Percentiles rank a stretch among this genome's conserved stretches.
phyloP scores from a whole-genome alignment of 2,113 vertebrate species.

The Butastur rufipennis region DNA sequence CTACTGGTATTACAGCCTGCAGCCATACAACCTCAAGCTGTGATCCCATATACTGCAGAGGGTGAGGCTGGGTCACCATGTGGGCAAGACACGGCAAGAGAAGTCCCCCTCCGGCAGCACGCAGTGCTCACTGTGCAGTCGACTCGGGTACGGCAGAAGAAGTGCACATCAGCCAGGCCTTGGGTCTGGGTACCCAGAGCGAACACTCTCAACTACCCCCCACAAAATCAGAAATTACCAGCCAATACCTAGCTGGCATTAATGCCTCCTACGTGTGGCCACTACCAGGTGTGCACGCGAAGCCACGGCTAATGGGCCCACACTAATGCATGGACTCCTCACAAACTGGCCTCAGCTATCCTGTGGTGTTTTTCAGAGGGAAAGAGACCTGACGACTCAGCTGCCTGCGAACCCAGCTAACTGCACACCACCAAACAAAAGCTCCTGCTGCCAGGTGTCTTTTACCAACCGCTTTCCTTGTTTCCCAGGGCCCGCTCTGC shows the following conservation, averaged over 20 bases:
- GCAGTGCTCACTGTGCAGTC: accelerated
- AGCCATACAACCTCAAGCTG: not conserved
- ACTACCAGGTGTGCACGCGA: accelerated
- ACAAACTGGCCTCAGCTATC: too few relatives aligned
- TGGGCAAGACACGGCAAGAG: accelerated
- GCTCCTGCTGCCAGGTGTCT: not conserved
- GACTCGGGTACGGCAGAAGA: accelerated
- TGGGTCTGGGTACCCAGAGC: too few relatives aligned
- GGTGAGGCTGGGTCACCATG: accelerated
- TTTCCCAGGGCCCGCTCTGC: not conserved
- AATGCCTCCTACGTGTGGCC: accelerated
- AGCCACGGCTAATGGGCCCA: accelerated
- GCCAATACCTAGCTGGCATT: too few relatives aligned
- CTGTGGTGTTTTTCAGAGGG: not conserved
- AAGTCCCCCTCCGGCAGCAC: too few relatives aligned
- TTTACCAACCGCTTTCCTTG: accelerated
- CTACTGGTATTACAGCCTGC: not conserved
- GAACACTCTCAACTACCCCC: accelerated
- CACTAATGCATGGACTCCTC: not conserved
- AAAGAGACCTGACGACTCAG: accelerated
- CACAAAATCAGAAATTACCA: accelerated
- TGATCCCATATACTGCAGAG: accelerated
- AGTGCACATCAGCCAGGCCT: accelerated
- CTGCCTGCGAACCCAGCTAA: not conserved
- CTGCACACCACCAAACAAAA: accelerated